Evolutionary conservation across 2,888 invertebrate species (phyloP), one percentile per base, ranked within the genome.

Genomic region (Drosophila anomalata): DNA sequence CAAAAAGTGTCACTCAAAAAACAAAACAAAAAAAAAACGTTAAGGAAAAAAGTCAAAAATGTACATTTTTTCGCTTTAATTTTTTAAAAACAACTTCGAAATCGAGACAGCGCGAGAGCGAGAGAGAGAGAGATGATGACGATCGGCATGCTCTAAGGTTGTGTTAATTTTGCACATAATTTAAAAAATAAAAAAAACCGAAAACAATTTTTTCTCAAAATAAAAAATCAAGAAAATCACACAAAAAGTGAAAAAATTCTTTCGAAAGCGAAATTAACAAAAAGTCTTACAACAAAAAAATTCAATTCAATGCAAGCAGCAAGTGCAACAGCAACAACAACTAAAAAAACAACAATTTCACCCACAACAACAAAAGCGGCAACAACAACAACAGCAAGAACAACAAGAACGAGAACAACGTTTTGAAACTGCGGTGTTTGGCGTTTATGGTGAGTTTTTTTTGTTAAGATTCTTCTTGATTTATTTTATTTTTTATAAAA

Each of bases 391-490:
- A 66, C 29, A 29, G 9, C 2, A 29, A 69, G 20, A 71, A 36
- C 29, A 72, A 54, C 52, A 59, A 53, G 41, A 52, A 53, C 69
- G 63, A 71, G 59, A 59, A 69, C 36, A 67, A 70, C 71, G 78
- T 72, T 82, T 72, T 89, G 87, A 82, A 82, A 81, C 82, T 82
- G 82, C 82, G 82, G 87, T 84, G 89, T 88, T 82, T 82, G 82
- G 69, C 89, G 82, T 82, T 82, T 82, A 82, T 82, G 82, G 82
- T 82, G 47, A 82, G 81, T 79, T 22, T 55, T 14, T 11, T 8
- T 14, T 24, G 5, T 4, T 48, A 39, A 11, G 8, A 14, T 24
- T 12, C 7, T 33, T 9, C 3, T 41, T 11, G 0, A 3, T 17
- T 17, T 14, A 12, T 6, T 44, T 44, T 9, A n/a, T 42, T 20